Evolutionary conservation across 2,888 invertebrate species (phyloP).

Genomic region (Exocentrus adspersus): DNA sequence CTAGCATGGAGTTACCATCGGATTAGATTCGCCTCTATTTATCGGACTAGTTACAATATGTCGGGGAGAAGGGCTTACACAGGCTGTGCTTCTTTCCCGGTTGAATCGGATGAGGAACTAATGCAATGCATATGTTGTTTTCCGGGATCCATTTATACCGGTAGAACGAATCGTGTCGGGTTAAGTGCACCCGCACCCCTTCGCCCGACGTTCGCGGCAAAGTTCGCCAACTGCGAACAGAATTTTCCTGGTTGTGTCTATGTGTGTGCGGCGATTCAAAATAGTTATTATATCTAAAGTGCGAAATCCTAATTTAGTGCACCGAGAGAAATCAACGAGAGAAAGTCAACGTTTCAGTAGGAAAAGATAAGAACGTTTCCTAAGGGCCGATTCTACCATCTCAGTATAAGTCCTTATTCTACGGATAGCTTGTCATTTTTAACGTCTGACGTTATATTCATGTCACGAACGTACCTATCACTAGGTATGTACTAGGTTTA

Average conservation of each 20-base stretch:
- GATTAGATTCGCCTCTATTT: background rate
- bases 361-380: too few relatives aligned
- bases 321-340: too few relatives aligned
- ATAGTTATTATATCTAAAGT: too few relatives aligned
- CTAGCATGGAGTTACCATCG: too few relatives aligned
- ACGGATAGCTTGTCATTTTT: too few relatives aligned
- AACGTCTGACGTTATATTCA: too few relatives aligned
- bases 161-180: conserved; percentile 57
- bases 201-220: conserved; percentile 30
- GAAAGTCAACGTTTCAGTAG: too few relatives aligned
- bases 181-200: conserved; percentile 57
- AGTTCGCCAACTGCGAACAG: conserved; percentile 32
- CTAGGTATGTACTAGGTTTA: too few relatives aligned
- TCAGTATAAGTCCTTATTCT: too few relatives aligned
- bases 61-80: conserved; percentile 17
- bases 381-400: too few relatives aligned
- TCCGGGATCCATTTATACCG: conserved; percentile 61
- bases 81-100: conserved; percentile 27
- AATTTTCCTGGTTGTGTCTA: conserved; percentile 28
- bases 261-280: conserved; percentile 28
- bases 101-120: conserved; percentile 49
- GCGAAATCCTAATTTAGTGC: conserved; percentile 2
- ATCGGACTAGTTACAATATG: background rate
- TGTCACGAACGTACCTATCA: too few relatives aligned
- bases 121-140: conserved; percentile 62